Evolutionary conservation across 1,140 invertebrate genomes (phyloP), one percentile per base, ranked within the genome.

Genomic region (Sitophilus oryzae): DNA sequence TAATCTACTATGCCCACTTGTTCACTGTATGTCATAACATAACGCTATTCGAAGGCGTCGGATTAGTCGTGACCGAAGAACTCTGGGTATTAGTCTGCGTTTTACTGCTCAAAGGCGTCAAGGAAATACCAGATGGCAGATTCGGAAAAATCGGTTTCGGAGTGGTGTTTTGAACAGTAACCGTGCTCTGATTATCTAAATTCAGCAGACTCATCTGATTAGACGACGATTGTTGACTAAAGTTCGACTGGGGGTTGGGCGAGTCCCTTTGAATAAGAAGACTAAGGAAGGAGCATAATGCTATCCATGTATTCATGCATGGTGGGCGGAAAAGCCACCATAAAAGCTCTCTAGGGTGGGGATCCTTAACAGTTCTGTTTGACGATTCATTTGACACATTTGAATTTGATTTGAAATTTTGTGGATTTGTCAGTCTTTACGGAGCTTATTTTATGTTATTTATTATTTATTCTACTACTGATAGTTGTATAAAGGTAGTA

Each of bases 41-140:
- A 11, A 41, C 3, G 11, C 40, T 19, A 22, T 19, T 34, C 18
- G 47, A 46, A n/a, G 44, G 44, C 2, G 44, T 46, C 11, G 21
- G 22, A 25, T 11, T 21, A 19, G 10, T 8, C 18, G 40, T 15
- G 21, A 3, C 14, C 10, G 44, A 6, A 20, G 18, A 36, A 23
- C 40, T 51, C 40, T 41, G 25, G 2, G 15, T 6, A 18, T 36
- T 18, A 22, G n/a, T 21, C 37, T 37, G 44, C 23, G 15, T 42
- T 51, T 58, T 58, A n/a, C n/a, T n/a, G 16, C 20, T 46, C 18
- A 61, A 19, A n/a, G 60, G 60, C n/a, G 60, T 61, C 18, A 61
- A 48, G 2, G 60, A 61, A 40, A 58, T 58, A 34, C 56, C 56
- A 3, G 60, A 58, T 16, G 60, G 56, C 14, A 61, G 48, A 40